Conservation (phyloP, 2,113 vertebrate species). For the Anoura caudifer region DNA sequence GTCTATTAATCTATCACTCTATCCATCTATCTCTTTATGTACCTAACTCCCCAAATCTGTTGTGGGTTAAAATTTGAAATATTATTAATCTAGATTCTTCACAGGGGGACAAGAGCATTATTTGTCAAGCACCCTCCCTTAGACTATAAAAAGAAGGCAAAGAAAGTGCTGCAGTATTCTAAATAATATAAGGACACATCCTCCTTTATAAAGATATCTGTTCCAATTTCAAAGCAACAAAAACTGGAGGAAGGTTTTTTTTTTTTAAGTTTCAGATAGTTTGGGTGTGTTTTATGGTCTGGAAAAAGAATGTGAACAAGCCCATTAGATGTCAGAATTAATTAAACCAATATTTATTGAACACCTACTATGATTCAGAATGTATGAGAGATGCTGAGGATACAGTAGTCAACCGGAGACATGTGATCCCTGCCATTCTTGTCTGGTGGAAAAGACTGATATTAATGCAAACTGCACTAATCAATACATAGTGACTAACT, state of each 20-base stretch:
- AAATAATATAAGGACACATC: background rate
- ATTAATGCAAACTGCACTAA: background rate
- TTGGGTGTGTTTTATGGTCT: background rate
- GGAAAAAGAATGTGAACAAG: background rate
- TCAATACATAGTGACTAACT: background rate
- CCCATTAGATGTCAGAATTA: background rate
- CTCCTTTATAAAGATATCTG: background rate
- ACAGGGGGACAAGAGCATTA: background rate
- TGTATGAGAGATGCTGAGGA: background rate
- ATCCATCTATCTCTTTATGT: background rate
- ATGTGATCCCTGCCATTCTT: background rate
- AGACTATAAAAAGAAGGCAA: background rate
- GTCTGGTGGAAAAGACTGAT: background rate
- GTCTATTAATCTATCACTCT: background rate
- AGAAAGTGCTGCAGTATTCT: background rate
- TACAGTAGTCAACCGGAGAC: background rate
- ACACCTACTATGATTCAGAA: background rate
- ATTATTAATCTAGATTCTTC: background rate
- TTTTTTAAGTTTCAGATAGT: background rate
- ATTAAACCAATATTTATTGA: background rate
- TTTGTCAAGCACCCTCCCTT: background rate
- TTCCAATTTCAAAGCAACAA: conserved; percentile 8
- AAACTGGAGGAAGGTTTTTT: background rate
- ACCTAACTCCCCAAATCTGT: background rate
- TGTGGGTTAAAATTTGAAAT: background rate